These are phyloP conservation scores for Lamellibrachia columna DNA, from an alignment of 2,888 invertebrate genomes.

Conservation along the genomic window DNA sequence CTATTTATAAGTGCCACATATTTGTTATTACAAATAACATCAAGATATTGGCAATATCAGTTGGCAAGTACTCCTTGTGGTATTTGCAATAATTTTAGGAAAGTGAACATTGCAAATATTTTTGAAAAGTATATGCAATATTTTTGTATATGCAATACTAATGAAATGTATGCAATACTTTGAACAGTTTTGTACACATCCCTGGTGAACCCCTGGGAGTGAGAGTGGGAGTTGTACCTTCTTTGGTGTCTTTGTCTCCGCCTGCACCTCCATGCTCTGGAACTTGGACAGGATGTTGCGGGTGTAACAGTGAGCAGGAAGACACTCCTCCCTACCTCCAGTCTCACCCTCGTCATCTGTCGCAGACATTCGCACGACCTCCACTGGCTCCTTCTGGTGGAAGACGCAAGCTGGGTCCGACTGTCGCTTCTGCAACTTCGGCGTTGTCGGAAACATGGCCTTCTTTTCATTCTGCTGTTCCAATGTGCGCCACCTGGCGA, in stretches of 20 bases:
- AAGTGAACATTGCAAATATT: too few species aligned
- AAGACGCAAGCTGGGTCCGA: background rate
- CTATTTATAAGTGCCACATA: too few species aligned
- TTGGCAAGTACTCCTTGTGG: too few species aligned
- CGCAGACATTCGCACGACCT: background rate
- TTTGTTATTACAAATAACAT: too few species aligned
- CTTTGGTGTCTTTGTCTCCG: background rate
- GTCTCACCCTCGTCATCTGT: conserved; percentile 30
- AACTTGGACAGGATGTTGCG: conserved; percentile 40
- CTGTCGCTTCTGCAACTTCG: conserved; percentile 20
- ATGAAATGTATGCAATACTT: too few species aligned
- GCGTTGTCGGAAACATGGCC: background rate
- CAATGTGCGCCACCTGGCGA: conserved; percentile 35
- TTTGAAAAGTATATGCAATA: too few species aligned
- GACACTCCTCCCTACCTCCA: conserved; percentile 27
- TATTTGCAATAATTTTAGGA: too few species aligned
- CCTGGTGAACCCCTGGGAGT: too few species aligned
- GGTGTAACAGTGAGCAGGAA: conserved; percentile 38
- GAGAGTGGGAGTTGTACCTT: background rate
- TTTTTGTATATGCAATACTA: too few species aligned
- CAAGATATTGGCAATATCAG: too few species aligned
- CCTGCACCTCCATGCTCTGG: conserved; percentile 32
- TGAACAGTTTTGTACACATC: too few species aligned
- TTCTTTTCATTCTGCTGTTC: conserved; percentile 30
- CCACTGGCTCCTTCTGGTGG: background rate